These are phyloP conservation scores for Oreonectes daqikongensis DNA, from an alignment of 2,797 vertebrate species.

Conservation along the genomic window DNA sequence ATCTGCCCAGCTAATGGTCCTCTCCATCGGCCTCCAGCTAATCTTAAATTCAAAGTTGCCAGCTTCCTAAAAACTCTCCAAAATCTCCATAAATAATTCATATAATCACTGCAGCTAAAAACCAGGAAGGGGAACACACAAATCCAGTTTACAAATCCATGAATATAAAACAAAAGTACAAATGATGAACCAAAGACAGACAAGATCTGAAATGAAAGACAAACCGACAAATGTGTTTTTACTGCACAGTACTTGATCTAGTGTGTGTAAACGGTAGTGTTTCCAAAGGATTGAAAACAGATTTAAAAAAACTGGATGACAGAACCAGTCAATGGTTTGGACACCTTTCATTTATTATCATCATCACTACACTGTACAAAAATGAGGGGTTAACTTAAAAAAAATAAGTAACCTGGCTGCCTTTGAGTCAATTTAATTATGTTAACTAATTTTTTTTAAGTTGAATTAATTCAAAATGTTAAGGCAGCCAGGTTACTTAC, in stretches of 20 bases:
- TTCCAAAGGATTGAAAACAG: not conserved
- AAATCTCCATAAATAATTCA: not conserved
- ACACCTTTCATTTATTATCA: not conserved
- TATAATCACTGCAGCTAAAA: not conserved
- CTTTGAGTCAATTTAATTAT: no score
- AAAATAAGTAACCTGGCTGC: no score
- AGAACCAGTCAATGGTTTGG: not conserved
- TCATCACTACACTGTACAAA: no score
- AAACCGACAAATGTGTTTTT: not conserved
- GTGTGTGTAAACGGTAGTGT: no score
- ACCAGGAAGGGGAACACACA: not conserved
- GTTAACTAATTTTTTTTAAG: no score
- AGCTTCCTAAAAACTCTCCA: not conserved
- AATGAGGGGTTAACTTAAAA: no score
- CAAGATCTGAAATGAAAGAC: constrained; percentile 1
- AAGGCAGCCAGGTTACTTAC: no score
- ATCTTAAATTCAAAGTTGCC: not conserved
- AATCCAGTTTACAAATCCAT: not conserved
- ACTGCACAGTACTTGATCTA: not conserved
- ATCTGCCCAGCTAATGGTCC: not conserved
- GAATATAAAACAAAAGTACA: not conserved
- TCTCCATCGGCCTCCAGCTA: not conserved
- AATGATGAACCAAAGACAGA: not conserved
- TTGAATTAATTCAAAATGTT: no score
- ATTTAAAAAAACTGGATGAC: not conserved